A percentile compares a stretch with the other conserved stretches of the same genome.
Evolutionary conservation across 2,113 vertebrate species (phyloP).

Genomic region (Toxotes jaculatrix): DNA sequence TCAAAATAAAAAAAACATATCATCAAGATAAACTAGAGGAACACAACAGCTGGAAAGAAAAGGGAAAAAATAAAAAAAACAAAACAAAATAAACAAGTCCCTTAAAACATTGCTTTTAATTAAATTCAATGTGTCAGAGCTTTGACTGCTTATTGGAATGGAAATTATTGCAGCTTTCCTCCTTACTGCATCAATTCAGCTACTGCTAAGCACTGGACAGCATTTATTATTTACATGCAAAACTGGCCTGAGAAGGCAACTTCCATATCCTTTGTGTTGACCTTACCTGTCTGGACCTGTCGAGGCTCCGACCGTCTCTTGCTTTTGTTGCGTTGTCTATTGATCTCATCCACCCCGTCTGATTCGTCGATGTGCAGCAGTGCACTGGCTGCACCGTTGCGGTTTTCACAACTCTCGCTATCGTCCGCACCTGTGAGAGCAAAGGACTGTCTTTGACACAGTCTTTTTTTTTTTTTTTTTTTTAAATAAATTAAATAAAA

Average conservation of each 20-base stretch:
- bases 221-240: neutral
- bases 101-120: too few species aligned
- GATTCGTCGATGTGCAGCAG: slow-evolving; percentile 97
- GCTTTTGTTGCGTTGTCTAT: slow-evolving; percentile 93
- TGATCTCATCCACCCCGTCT: slow-evolving; percentile 90
- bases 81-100: too few species aligned
- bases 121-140: too few species aligned
- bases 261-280: neutral
- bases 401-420: slow-evolving; percentile 92
- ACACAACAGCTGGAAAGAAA: too few species aligned
- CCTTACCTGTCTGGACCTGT: slow-evolving; percentile 97
- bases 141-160: too few species aligned
- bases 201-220: too few species aligned
- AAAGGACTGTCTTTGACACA: neutral
- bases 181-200: too few species aligned
- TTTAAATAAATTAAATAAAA: neutral
- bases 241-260: neutral
- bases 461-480: too few species aligned
- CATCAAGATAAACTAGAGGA: too few species aligned
- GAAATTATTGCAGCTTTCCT: too few species aligned
- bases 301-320: slow-evolving; percentile 93
- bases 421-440: slow-evolving; percentile 87
- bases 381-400: slow-evolving; percentile 95
- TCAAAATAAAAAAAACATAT: too few species aligned
- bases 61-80: too few species aligned